These are phyloP conservation scores for Dichetophora obliterata DNA, from an alignment of 2,888 invertebrate species.

Conservation along the genomic window DNA sequence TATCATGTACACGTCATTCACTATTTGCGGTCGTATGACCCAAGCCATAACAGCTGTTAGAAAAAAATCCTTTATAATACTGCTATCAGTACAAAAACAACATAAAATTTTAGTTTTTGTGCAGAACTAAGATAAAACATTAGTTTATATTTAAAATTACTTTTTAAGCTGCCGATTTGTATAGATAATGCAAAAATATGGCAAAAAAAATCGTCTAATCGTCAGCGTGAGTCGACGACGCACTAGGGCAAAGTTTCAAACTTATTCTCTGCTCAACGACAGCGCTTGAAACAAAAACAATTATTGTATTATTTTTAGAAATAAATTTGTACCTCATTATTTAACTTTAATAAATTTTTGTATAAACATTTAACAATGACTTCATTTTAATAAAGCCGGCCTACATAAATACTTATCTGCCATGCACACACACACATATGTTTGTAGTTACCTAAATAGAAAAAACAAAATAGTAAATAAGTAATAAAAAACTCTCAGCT, in stretches of 20 bases:
- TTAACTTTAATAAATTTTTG: not conserved
- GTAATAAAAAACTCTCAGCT: not conserved
- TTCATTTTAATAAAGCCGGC: not conserved
- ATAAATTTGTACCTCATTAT: not conserved
- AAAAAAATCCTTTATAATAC: not conserved
- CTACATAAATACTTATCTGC: not conserved
- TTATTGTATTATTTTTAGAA: not conserved
- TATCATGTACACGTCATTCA: not conserved
- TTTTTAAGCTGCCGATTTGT: not conserved
- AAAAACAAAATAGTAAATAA: not conserved
- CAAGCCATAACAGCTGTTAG: conserved; percentile 10
- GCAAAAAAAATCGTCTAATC: not conserved
- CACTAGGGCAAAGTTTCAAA: too few species aligned
- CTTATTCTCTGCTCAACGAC: too few species aligned
- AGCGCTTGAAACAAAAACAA: not conserved
- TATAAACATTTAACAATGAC: conserved; percentile 5
- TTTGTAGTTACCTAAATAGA: not conserved
- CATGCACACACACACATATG: not conserved
- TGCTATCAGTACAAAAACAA: not conserved
- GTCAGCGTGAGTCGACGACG: not conserved
- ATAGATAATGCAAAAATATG: conserved; percentile 8
- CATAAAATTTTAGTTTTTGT: not conserved
- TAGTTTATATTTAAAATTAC: not conserved
- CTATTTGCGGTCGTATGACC: not conserved
- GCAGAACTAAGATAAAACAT: not conserved